Evolutionary conservation across 2,113 vertebrate species (phyloP), one percentile per base, ranked within the genome.

Genomic region (Sardina pilchardus): DNA sequence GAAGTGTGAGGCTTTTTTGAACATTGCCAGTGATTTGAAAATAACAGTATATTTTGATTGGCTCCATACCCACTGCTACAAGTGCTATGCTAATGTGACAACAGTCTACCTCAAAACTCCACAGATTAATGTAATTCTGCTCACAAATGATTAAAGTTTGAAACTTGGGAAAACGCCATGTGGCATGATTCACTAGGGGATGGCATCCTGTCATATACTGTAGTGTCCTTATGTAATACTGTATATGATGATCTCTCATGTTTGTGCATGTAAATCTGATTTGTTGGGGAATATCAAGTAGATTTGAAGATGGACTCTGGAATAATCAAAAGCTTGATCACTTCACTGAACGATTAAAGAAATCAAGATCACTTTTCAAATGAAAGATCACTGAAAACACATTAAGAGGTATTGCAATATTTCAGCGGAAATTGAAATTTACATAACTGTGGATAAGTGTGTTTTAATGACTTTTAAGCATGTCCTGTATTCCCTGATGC

Each of bases 391-490:
- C 26, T 30, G 8, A 8, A 71, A 26, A 71, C 63, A 71, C 26
- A 26, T 71, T 30, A 71, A 71, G 56, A n/a, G 19, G 14, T 53
- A 53, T 19, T 53, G 24, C 9, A 59, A 4, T 19, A 59, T 21
- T 59, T 50, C 10, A 53, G 50, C 2, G 50, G 50, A 53, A 53
- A 17, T 17, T 53, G 1, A 21, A 17, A 26, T 63, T 24, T 34
- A 71, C 8, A 30, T 12, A 34, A 71, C 6, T 34, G 2, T 71
- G 63, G 34, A 30, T 12, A 34, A 71, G 24, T 34, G 2, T 71
- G 63, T 71, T 6, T 71, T 71, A 71, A 71, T 71, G 63, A 30
- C 24, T 71, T 67, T 71, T 71, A 71, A 34, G 63, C 30, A 71
- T 26, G 34, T 71, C 1, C 9, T 12, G 63, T 26, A 71, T 34